Evolutionary conservation across 2,113 vertebrate species (phyloP).

Genomic region (Copsychus sechellarum): DNA sequence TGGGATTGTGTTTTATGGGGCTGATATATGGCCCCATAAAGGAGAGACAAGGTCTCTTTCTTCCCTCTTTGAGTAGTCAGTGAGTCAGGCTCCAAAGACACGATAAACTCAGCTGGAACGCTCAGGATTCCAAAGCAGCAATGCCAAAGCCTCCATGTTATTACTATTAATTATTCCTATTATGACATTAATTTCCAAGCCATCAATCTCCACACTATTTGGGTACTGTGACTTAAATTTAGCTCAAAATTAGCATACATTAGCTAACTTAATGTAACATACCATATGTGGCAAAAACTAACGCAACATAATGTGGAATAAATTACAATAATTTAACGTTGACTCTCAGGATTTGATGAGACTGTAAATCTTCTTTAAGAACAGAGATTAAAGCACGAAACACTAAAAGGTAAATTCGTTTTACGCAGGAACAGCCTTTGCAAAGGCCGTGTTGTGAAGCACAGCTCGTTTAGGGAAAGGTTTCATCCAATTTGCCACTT

Average conservation of each 20-base stretch:
- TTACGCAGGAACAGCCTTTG: background rate
- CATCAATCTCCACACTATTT: conserved; percentile 34
- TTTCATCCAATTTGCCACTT: conserved; percentile 53
- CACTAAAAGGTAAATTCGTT: conserved; percentile 17
- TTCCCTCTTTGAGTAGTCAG: background rate
- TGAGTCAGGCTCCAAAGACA: background rate
- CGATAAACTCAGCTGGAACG: background rate
- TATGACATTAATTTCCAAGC: conserved; percentile 49
- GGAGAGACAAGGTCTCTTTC: background rate
- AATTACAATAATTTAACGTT: conserved; percentile 68
- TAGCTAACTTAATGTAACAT: conserved; percentile 59
- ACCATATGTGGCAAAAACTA: conserved; percentile 59
- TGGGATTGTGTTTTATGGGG: conserved; percentile 26
- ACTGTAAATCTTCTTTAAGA: conserved; percentile 61
- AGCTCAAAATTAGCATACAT: conserved; percentile 63
- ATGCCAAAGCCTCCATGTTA: background rate
- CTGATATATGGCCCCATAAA: conserved; percentile 13
- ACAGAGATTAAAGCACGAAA: conserved; percentile 35
- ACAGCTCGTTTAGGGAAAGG: conserved; percentile 18
- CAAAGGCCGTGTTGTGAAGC: background rate
- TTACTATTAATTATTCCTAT: conserved; percentile 59
- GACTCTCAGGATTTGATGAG: conserved; percentile 57
- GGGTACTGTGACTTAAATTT: conserved; percentile 32
- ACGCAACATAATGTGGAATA: conserved; percentile 47
- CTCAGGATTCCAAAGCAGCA: background rate